A percentile compares a stretch with the other conserved stretches of the same genome.
phyloP scores from a whole-genome alignment of 2,888 invertebrate genomes.

The Emmelina monodactyla region DNA sequence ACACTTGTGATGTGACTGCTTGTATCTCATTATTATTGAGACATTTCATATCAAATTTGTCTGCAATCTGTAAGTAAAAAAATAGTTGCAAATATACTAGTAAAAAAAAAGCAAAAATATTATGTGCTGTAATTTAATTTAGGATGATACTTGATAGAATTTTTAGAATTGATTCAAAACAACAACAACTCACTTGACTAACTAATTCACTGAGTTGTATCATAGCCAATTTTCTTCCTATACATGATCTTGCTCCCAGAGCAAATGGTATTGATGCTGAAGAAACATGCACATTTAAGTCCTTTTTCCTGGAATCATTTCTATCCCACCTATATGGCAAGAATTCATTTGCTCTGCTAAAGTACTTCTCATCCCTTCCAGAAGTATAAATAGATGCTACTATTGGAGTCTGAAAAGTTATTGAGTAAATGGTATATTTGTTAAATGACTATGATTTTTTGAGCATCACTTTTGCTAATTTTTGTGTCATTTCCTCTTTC shows the following conservation, averaged over 20 bases:
- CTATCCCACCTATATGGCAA: constrained; percentile 81
- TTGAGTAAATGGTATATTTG: constrained; percentile 2
- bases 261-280: constrained; percentile 84
- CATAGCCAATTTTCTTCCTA: constrained; percentile 83
- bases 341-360: constrained; percentile 72
- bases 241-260: constrained; percentile 81
- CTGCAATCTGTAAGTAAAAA: constrained; percentile 53
- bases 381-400: constrained; percentile 87
- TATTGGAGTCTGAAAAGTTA: constrained; percentile 72
- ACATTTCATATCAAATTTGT: constrained; percentile 60
- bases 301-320: constrained; percentile 45
- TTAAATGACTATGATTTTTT: constrained; percentile 29
- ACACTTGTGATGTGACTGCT: constrained; percentile 62
- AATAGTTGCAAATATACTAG: constrained; percentile 3
- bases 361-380: constrained; percentile 75
- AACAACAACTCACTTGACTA: constrained; percentile 66
- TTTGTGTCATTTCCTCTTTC: constrained; percentile 46
- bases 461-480: constrained; percentile 34
- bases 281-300: constrained; percentile 56
- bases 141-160: no score
- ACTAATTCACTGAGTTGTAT: constrained; percentile 75
- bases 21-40: constrained; percentile 47
- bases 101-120: no score
- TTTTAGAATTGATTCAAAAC: no score
- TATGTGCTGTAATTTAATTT: no score